Percentiles rank a stretch among this genome's conserved stretches.
These are phyloP conservation scores for Illadopsis cleaveri DNA, from an alignment of 2,113 vertebrate genomes.

Conservation along the genomic window DNA sequence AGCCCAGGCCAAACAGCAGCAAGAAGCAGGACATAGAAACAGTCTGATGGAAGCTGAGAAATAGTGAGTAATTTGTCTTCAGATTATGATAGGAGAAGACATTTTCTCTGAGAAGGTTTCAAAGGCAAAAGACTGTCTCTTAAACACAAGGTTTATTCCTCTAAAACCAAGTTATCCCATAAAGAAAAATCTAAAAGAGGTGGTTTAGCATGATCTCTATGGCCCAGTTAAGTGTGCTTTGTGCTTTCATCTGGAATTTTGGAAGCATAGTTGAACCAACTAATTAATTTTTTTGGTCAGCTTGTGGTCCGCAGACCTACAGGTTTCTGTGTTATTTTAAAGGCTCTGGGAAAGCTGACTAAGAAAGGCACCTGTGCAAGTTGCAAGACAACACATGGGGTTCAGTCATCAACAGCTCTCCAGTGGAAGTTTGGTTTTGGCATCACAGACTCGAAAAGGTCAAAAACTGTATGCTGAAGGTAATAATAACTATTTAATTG, in stretches of 20 bases:
- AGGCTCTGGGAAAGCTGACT: not conserved
- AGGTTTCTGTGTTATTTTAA: not conserved
- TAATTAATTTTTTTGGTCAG: not conserved
- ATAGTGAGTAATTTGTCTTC: not conserved
- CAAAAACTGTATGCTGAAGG: not conserved
- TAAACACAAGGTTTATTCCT: not conserved
- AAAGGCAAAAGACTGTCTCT: not conserved
- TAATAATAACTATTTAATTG: not conserved
- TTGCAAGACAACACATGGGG: not conserved
- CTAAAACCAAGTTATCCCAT: not conserved
- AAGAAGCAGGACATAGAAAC: not conserved
- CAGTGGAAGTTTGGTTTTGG: not conserved
- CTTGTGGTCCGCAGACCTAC: not conserved
- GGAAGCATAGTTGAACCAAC: fast-evolving
- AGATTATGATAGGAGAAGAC: not conserved
- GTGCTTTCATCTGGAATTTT: not conserved
- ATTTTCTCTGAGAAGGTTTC: not conserved
- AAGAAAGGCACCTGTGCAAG: not conserved
- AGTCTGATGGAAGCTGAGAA: not conserved
- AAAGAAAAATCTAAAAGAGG: not conserved
- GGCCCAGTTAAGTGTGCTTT: not conserved
- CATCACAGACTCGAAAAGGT: not conserved
- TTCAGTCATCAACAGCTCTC: not conserved
- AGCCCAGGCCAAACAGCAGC: not conserved
- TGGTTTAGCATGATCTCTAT: not conserved